Base-by-base conservation (phyloP, 2,797 vertebrate genomes). In the Muscicapa striata region DNA sequence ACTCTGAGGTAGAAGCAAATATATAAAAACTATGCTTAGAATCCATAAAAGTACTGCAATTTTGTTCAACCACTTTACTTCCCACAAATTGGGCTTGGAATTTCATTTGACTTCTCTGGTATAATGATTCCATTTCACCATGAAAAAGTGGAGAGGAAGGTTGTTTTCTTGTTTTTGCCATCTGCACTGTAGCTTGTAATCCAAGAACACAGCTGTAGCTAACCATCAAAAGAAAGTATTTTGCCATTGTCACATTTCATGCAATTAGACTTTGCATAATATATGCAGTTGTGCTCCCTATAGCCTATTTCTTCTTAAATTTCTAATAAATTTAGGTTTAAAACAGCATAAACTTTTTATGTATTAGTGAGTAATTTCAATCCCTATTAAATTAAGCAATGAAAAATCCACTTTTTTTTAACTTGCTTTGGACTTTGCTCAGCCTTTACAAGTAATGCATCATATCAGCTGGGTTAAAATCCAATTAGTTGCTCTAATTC, bases 31-130 rank as follows among this genome's bases (percentile, higher is more conserved):
- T 51, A 68, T 75, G 45, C 85, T 95, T 96, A 94, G 54, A 61
- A 46, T 90, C 74, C 40, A 59, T 90, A 70, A 88, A 94, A 97
- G 59, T 94, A 91, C 41, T 95, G 32, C 87, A 91, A 95, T 96
- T 97, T 96, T 93, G 18, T 90, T 87, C 74, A 95, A 52, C 62
- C 75, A 40, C 85, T 93, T 93, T 11, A 87, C 58, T 21, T 14
- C 57, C 77, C 88, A 93, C 46, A 90, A 62, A 64, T 66, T 70
- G 11, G 40, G 15, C 49, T 83, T 85, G n/a, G n/a, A 30, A 6
- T 83, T 88, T 90, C 15, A 32, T 85, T 78, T 90, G 34, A 34
- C 66, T 96, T 97, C 49, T 74, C 73, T 87, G 77, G 69, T 48
- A 32, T 80, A 96, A 93, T 73, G 67, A 72, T 30, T 17, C 30